Percentiles rank a stretch among this genome's conserved stretches.
These are phyloP conservation scores for Alcedo atthis DNA, from an alignment of 2,797 vertebrate species.

Conservation along the genomic window DNA sequence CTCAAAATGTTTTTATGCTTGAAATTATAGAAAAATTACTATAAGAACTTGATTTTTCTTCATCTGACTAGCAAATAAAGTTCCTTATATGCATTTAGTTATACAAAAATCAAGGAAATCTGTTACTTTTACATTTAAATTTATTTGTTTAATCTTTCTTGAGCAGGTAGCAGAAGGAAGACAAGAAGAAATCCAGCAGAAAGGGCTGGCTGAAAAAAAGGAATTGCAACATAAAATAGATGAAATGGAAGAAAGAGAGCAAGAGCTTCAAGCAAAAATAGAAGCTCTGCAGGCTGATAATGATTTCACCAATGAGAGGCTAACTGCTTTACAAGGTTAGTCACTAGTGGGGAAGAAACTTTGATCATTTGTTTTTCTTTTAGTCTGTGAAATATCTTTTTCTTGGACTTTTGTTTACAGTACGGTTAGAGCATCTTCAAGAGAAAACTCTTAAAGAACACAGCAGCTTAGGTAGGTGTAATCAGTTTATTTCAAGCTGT, in stretches of 20 bases:
- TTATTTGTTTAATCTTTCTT: neutral
- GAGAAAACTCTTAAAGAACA: slow-evolving; percentile 98
- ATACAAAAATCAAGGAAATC: neutral
- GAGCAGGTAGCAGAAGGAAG: slow-evolving; percentile 89
- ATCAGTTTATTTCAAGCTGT: slow-evolving; percentile 65
- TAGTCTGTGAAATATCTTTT: slow-evolving; percentile 82
- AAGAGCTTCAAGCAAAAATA: slow-evolving; percentile 96
- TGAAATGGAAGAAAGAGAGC: slow-evolving; percentile 99
- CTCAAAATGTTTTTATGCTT: neutral
- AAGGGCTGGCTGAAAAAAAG: slow-evolving; percentile 91
- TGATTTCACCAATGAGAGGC: slow-evolving; percentile 97
- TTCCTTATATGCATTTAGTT: neutral
- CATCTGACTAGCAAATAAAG: neutral
- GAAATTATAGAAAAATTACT: neutral
- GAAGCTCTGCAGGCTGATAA: slow-evolving; percentile 98
- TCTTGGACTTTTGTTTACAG: slow-evolving; percentile 92
- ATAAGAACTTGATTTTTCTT: neutral
- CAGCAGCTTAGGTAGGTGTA: slow-evolving; percentile 95
- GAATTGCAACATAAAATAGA: slow-evolving; percentile 93
- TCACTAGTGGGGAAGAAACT: slow-evolving; percentile 31
- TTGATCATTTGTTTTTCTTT: slow-evolving; percentile 63
- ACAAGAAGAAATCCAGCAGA: slow-evolving; percentile 95
- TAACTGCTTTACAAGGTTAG: slow-evolving; percentile 94
- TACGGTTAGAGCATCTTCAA: slow-evolving; percentile 97
- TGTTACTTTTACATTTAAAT: neutral